Base-by-base conservation (phyloP, 2,888 invertebrate genomes). In the Sinopyrophorus schimmeli region DNA sequence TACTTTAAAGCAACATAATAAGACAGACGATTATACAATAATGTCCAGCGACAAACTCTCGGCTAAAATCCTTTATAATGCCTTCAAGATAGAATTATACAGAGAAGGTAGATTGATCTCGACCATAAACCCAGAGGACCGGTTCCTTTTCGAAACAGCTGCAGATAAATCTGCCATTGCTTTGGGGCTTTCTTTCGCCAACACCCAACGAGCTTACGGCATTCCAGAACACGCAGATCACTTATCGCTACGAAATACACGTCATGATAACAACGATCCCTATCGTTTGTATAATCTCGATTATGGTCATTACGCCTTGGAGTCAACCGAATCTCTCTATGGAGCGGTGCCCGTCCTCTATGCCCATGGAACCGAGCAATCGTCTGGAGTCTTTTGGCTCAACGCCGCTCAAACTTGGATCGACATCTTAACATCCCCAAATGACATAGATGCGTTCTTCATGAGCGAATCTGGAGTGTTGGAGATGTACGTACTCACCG, bases 401-500 rank as follows among this genome's bases (percentile, higher is more conserved):
- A 98, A 97, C 76, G 84, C 94, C 0, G 93, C 97, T 0, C 97
- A 97, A 76, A 96, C 95, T 0, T 97, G 96, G 96, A 83, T 97
- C 24, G 97, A 98, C 65, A 83, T 96, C 10, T 77, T 79, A 9
- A 77, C 81, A 61, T 80, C 79, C 0, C 77, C 81, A 1, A 81
- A 82, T 14, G 81, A 77, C 31, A 77, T 79, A 3, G 76, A 78
- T 44, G 85, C 87, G 0, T 87, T 89, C 66, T 96, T 95, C 74
- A 91, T 96, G 77, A 92, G 92, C 3, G 96, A 98, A 73, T 86
- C 88, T 37, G 97, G 96, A n/a, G 80, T 94, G 6, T 81, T 96
- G 34, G 97, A 98, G 69, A 77, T 87, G 3, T 97, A 93, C 69
- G 81, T 98, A 55, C 76, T 96, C 68, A 69, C 94, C 60, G 97